Conservation (phyloP, 2,797 vertebrate genomes). For the Propithecus deckenii region DNA sequence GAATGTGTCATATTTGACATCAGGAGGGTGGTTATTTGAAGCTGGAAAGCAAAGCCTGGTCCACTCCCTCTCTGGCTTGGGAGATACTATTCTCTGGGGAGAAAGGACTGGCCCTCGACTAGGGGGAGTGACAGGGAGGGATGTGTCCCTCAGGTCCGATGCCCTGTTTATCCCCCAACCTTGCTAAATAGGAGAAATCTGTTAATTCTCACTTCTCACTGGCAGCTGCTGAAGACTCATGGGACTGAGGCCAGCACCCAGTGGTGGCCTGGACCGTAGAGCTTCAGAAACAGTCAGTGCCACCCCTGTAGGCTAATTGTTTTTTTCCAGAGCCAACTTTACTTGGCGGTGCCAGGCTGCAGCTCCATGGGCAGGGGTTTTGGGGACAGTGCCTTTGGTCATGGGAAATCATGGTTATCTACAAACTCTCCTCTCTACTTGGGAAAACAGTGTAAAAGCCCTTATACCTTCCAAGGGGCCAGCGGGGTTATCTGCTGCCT, state of each 20-base stretch:
- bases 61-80: not conserved
- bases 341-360: not conserved
- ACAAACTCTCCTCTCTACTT: not conserved
- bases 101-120: not conserved
- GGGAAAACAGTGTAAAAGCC: not conserved
- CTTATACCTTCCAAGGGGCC: not conserved
- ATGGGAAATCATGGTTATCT: not conserved
- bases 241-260: not conserved
- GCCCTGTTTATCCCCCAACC: not conserved
- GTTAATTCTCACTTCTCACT: not conserved
- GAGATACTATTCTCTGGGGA: not conserved
- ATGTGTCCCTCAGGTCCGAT: not conserved
- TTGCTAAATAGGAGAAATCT: not conserved
- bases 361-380: not conserved
- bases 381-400: not conserved
- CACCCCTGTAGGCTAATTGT: not conserved
- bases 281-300: not conserved
- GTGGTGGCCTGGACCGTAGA: not conserved
- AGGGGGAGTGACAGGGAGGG: not conserved
- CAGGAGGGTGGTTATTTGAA: constrained; percentile 64
- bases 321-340: not conserved
- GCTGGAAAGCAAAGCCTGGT: constrained; percentile 19
- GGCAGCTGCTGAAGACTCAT: not conserved
- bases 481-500: not conserved
- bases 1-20: constrained; percentile 73